A percentile compares a stretch with the other conserved stretches of the same genome.
phyloP scores from a whole-genome alignment of 2,888 invertebrate genomes.

The Agrochola litura region DNA sequence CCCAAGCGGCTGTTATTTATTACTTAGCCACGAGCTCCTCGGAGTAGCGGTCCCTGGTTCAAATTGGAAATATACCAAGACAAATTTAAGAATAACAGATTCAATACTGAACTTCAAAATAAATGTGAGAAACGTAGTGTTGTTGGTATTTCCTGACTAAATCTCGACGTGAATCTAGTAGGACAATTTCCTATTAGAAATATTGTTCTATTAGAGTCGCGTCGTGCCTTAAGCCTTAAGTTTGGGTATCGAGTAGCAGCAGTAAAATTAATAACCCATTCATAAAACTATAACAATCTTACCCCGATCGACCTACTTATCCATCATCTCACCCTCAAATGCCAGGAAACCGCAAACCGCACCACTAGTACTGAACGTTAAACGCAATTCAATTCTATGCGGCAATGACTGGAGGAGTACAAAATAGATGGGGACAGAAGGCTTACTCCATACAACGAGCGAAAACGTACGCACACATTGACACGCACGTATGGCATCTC shows the following conservation, averaged over 20 bases:
- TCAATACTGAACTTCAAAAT: neutral
- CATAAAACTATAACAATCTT: constrained; percentile 18
- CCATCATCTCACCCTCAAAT: constrained; percentile 34
- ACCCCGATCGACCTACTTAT: constrained; percentile 27
- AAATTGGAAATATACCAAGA: neutral
- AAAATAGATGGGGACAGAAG: neutral
- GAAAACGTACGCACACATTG: neutral
- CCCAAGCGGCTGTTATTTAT: too few species aligned
- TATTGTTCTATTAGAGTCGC: too few species aligned
- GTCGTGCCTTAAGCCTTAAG: too few species aligned
- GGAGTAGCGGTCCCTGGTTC: neutral
- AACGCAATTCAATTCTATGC: constrained; percentile 53
- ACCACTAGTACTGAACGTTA: constrained; percentile 34
- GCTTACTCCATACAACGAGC: neutral
- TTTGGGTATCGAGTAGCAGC: too few species aligned
- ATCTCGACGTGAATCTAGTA: too few species aligned
- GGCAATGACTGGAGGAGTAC: constrained; percentile 15
- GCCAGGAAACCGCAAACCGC: constrained; percentile 43
- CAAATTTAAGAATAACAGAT: too few species aligned
- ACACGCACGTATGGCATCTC: neutral
- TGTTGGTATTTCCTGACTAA: neutral
- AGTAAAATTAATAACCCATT: neutral
- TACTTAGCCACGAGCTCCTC: too few species aligned
- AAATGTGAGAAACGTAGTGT: neutral
- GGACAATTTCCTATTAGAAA: too few species aligned